phyloP scores from a whole-genome alignment of 2,888 invertebrate species.

The Tanypteryx hageni region DNA sequence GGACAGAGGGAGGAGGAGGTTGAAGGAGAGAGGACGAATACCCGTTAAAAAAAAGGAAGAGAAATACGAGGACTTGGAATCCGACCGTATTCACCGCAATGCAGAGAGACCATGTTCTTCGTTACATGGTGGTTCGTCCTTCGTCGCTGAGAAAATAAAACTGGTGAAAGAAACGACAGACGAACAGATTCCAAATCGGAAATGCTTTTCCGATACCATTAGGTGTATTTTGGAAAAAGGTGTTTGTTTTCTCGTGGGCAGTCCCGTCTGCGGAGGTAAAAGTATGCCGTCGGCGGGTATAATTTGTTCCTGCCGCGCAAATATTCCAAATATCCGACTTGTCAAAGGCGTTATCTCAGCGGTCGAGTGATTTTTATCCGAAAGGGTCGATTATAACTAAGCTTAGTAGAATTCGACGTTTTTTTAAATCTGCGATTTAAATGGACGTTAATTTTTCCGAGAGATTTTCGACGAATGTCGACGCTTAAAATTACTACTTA shows the following conservation, averaged over 20 bases:
- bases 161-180: too few relatives aligned
- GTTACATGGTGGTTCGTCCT: background rate
- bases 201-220: constrained; percentile 23
- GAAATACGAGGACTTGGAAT: background rate
- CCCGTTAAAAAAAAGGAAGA: background rate
- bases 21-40: too few relatives aligned
- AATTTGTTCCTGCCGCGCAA: background rate
- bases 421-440: too few relatives aligned
- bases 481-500: too few relatives aligned
- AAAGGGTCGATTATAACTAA: too few relatives aligned
- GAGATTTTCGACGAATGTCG: too few relatives aligned
- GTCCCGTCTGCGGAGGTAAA: background rate
- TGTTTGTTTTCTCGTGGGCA: background rate
- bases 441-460: too few relatives aligned
- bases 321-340: background rate
- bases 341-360: too few relatives aligned
- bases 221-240: background rate
- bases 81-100: background rate
- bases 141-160: background rate
- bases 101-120: background rate
- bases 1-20: too few relatives aligned
- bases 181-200: background rate
- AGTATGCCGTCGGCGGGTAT: background rate
- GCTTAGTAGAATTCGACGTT: too few relatives aligned
- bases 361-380: too few relatives aligned